phyloP scores from a whole-genome alignment of 2,113 vertebrate species.

The Microtus montanus region DNA sequence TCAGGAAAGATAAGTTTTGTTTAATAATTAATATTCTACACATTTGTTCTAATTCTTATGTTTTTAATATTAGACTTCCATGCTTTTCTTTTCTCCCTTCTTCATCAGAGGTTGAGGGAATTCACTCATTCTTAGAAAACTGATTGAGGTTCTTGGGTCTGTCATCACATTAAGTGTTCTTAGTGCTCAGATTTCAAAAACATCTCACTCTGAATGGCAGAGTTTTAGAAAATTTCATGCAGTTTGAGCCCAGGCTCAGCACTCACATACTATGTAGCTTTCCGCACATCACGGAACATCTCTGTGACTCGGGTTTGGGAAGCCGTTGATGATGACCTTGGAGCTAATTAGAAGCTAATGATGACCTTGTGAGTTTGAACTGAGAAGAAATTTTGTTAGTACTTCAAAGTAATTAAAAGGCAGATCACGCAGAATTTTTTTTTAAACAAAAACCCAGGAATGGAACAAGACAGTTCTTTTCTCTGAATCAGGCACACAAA shows the following conservation, averaged over 20 bases:
- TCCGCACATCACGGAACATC: background rate
- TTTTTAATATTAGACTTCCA: background rate
- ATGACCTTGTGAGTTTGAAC: background rate
- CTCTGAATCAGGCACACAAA: background rate
- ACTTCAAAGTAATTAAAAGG: background rate
- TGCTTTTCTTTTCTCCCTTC: background rate
- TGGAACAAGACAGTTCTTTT: background rate
- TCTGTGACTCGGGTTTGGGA: background rate
- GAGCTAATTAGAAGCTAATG: background rate
- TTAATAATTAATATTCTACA: conserved; percentile 21
- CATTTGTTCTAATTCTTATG: conserved; percentile 20
- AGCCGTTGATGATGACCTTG: no score
- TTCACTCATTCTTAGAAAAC: background rate
- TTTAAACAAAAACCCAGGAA: background rate
- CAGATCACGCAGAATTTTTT: background rate
- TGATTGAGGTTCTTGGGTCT: background rate
- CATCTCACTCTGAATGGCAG: background rate
- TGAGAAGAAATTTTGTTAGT: conserved; percentile 20
- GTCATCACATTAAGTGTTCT: background rate
- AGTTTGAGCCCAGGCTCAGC: background rate
- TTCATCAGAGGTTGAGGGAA: background rate
- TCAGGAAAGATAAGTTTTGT: background rate
- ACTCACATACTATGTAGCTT: background rate
- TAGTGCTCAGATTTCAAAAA: background rate
- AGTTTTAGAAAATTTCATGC: background rate